Evolutionary conservation across 2,888 invertebrate genomes (phyloP).

Genomic region (Cerastis leucographa): DNA sequence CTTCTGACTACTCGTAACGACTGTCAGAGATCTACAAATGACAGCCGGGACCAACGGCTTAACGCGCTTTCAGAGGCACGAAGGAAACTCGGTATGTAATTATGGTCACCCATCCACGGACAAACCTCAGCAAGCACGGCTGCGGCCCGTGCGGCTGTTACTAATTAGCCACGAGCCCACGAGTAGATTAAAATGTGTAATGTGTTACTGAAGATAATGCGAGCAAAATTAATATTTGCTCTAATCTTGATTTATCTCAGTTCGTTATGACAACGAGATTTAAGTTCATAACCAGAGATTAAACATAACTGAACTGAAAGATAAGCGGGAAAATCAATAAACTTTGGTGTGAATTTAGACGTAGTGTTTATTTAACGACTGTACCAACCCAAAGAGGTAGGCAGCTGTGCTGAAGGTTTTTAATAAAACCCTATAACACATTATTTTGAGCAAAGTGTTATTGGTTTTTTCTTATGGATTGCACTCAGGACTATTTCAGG

Average conservation of each 20-base stretch:
- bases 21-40: no score
- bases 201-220: neutral
- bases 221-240: conserved; percentile 17
- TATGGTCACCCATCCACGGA: no score
- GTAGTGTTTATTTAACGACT: neutral
- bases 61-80: no score
- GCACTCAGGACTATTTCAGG: no score
- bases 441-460: no score
- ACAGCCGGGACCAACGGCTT: no score
- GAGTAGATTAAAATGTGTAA: neutral
- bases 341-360: neutral
- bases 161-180: no score
- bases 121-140: no score
- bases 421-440: neutral
- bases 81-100: no score
- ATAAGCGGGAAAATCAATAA: neutral
- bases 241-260: conserved; percentile 11
- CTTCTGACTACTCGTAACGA: no score
- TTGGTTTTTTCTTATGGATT: no score
- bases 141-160: no score
- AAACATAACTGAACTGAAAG: neutral
- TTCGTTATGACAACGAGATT: conserved; percentile 16
- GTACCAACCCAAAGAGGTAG: neutral
- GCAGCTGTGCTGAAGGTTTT: neutral
- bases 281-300: conserved; percentile 26